Percentiles rank a stretch among this genome's conserved stretches.
phyloP scores from a whole-genome alignment of 2,797 vertebrate genomes.

The Sebastes aleutianus region DNA sequence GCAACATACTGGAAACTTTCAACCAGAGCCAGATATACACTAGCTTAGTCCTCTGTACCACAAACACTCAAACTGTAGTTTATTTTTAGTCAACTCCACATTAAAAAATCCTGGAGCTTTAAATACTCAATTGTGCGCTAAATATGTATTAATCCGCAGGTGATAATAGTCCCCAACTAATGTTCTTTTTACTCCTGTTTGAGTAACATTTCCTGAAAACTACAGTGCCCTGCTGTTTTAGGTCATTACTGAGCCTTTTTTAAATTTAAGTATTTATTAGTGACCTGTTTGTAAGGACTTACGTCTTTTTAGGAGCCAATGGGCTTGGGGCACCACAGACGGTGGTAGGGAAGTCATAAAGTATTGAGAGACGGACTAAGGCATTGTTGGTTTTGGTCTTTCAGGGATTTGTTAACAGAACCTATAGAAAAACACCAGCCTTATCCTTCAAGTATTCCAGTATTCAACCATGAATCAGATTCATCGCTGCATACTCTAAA shows the following conservation, averaged over 20 bases:
- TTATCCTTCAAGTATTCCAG: neutral
- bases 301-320: neutral
- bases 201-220: neutral
- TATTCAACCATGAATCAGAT: too few species aligned
- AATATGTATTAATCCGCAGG: neutral
- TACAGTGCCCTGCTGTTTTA: neutral
- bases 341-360: neutral
- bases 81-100: too few species aligned
- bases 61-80: neutral
- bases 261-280: neutral
- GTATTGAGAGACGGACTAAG: neutral
- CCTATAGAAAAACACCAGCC: neutral
- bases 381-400: neutral
- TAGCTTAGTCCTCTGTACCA: too few species aligned
- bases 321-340: neutral
- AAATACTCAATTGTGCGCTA: neutral
- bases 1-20: too few species aligned
- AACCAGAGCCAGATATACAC: too few species aligned
- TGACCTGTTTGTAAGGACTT: neutral
- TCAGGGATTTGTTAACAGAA: neutral
- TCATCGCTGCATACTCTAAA: neutral
- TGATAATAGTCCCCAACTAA: neutral
- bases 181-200: neutral
- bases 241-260: neutral
- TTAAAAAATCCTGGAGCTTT: neutral